A percentile compares a stretch with the other conserved stretches of the same genome.
Evolutionary conservation across 2,113 vertebrate genomes (phyloP).

Genomic region (Calidris pygmaea): DNA sequence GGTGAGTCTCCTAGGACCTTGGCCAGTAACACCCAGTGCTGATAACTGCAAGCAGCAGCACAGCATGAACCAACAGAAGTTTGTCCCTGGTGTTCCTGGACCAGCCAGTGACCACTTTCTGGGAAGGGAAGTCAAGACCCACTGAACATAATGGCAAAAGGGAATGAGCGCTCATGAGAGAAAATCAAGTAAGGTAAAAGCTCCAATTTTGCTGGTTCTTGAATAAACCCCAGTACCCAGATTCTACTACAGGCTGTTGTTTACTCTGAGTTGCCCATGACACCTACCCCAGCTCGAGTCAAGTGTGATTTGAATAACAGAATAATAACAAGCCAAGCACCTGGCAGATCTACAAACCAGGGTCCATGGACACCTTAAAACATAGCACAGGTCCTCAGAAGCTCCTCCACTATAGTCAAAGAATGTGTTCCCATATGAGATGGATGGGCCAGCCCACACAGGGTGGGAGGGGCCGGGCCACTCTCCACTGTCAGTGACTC

Average conservation of each 20-base stretch:
- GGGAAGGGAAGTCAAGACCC: background rate
- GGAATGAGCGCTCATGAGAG: background rate
- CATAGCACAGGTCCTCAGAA: background rate
- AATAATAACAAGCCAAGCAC: background rate
- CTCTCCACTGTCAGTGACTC: rapidly evolving
- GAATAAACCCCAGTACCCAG: background rate
- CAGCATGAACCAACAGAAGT: background rate
- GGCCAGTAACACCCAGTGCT: background rate
- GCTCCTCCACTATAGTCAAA: background rate
- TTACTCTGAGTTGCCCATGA: background rate
- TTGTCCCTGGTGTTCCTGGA: rapidly evolving
- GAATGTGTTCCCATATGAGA: background rate
- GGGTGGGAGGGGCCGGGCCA: background rate
- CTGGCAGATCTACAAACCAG: background rate
- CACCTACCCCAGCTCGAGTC: background rate
- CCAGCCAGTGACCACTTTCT: background rate
- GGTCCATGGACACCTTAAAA: background rate
- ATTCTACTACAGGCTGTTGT: background rate
- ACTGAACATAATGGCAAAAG: rapidly evolving
- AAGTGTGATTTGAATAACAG: background rate
- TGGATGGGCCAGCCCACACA: background rate
- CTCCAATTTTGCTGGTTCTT: background rate
- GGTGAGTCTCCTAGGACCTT: background rate
- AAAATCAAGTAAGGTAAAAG: background rate
- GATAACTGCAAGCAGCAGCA: background rate